Evolutionary conservation across 2,113 vertebrate genomes (phyloP).

Genomic region (Rhinichthys klamathensis): DNA sequence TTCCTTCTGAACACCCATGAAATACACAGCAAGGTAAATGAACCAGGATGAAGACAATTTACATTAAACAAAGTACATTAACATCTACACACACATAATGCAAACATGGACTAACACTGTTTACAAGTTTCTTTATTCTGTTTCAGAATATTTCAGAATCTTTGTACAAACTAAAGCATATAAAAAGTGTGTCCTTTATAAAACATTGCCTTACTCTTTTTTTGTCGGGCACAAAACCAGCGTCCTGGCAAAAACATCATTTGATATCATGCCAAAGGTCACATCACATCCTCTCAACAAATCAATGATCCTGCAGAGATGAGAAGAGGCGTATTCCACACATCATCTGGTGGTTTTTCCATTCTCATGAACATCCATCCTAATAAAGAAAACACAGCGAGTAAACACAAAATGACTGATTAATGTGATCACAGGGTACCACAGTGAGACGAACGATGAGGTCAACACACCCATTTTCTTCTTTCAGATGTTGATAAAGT

Average conservation of each 20-base stretch:
- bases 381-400: slow-evolving; percentile 62
- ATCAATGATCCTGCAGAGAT: slow-evolving; percentile 12
- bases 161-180: slow-evolving; percentile 68
- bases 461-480: slow-evolving; percentile 89
- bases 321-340: background rate
- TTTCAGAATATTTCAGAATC: slow-evolving; percentile 67
- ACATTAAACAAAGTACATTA: background rate
- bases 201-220: background rate
- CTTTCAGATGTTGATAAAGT: slow-evolving; percentile 96
- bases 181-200: slow-evolving; percentile 56
- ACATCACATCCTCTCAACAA: slow-evolving; percentile 28
- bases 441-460: background rate
- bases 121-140: slow-evolving; percentile 62
- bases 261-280: slow-evolving; percentile 32
- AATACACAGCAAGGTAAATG: background rate
- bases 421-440: background rate
- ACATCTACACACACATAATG: background rate
- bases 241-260: background rate
- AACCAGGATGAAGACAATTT: background rate
- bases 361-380: slow-evolving; percentile 92
- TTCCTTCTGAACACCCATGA: background rate
- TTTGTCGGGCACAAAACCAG: slow-evolving; percentile 19
- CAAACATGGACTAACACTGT: background rate
- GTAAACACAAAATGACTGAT: background rate
- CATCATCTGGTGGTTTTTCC: slow-evolving; percentile 92